Conservation (phyloP, 2,113 vertebrate species). For the Amazona guildingii region DNA sequence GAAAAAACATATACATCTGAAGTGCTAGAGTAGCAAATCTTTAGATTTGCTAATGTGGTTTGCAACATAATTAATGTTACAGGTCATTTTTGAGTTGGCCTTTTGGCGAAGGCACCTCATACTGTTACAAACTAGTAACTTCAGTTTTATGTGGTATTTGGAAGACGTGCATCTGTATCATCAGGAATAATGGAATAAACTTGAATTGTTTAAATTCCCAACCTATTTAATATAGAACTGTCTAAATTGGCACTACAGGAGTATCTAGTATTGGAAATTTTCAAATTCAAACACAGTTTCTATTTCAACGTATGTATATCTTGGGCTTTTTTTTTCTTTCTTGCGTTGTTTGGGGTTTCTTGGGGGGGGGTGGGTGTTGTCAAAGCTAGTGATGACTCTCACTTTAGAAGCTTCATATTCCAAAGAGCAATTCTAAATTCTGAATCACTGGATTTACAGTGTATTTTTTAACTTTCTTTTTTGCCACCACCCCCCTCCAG, state of each 20-base stretch:
- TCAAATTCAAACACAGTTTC: not conserved
- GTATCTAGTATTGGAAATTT: not conserved
- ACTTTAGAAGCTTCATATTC: not conserved
- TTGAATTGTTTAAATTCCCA: not conserved
- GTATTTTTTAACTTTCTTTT: not conserved
- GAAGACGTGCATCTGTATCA: not conserved
- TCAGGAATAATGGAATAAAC: not conserved
- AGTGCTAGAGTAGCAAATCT: not conserved
- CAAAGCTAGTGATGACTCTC: not conserved
- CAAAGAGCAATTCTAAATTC: not conserved
- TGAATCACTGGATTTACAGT: not conserved
- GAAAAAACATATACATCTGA: not conserved
- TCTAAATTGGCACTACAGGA: not conserved
- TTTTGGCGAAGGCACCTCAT: not conserved
- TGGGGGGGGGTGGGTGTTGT: no score
- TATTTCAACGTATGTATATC: not conserved
- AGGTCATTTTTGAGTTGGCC: not conserved
- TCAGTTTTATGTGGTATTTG: not conserved
- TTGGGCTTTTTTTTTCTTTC: not conserved
- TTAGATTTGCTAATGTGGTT: not conserved
- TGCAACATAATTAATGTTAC: not conserved
- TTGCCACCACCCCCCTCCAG: constrained; percentile 54
- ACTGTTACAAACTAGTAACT: not conserved
- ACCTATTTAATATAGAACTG: not conserved
- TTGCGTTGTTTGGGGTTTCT: not conserved